Conservation (phyloP, 1,140 invertebrate species). For the Sesamia nonagrioides region DNA sequence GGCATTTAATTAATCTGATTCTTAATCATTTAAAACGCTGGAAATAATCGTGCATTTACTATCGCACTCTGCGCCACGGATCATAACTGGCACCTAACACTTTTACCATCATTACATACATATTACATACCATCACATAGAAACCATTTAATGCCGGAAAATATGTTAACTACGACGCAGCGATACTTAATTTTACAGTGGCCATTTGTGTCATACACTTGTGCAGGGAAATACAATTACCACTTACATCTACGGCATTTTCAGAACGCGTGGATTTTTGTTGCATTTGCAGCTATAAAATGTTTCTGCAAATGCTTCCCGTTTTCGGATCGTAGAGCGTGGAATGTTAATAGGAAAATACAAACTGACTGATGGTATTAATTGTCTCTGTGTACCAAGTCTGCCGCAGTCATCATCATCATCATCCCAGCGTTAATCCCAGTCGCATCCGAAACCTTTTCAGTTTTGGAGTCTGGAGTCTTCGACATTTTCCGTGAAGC, state of each 20-base stretch:
- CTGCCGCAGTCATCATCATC: too few species aligned
- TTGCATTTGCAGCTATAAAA: not conserved
- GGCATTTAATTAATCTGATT: too few species aligned
- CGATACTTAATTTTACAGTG: slow-evolving; percentile 52
- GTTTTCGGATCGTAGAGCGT: slow-evolving; percentile 1
- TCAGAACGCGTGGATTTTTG: not conserved
- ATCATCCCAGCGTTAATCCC: too few species aligned
- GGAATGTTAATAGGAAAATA: slow-evolving; percentile 19
- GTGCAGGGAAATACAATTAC: not conserved
- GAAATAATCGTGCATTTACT: too few species aligned
- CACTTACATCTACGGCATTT: not conserved
- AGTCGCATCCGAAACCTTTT: too few species aligned
- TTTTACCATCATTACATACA: slow-evolving; percentile 47
- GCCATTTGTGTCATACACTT: slow-evolving; percentile 35
- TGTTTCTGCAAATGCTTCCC: slow-evolving; percentile 6
- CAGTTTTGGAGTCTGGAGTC: too few species aligned
- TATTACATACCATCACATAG: too few species aligned
- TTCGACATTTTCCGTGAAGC: too few species aligned
- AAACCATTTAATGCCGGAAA: slow-evolving; percentile 54
- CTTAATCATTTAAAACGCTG: too few species aligned
- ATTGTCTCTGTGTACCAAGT: not conserved
- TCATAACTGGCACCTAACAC: not conserved
- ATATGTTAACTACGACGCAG: slow-evolving; percentile 57
- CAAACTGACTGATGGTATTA: slow-evolving; percentile 16
- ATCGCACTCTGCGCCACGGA: not conserved